Evolutionary conservation across 2,113 vertebrate species (phyloP).

Genomic region (Perccottus glenii): DNA sequence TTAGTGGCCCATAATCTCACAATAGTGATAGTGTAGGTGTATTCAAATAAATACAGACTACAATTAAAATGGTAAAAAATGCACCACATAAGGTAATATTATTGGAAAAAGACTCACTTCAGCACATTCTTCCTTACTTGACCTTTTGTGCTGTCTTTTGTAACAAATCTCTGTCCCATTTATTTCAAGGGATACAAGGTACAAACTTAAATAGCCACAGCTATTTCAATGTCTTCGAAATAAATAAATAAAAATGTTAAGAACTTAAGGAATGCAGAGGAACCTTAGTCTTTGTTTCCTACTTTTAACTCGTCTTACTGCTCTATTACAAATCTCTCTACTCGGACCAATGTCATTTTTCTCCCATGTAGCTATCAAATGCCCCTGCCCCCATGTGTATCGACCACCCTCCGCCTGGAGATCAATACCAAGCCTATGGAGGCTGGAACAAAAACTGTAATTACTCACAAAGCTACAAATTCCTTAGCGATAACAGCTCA

Average conservation of each 20-base stretch:
- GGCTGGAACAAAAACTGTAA: conserved; percentile 78
- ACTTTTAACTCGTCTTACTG: conserved; percentile 69
- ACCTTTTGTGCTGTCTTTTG: too few species aligned
- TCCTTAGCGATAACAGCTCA: conserved; percentile 70
- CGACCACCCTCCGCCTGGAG: conserved; percentile 68
- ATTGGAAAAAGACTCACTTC: too few species aligned
- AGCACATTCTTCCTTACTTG: too few species aligned
- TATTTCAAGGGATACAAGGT: background rate
- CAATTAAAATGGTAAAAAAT: too few species aligned
- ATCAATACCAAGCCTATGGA: conserved; percentile 78
- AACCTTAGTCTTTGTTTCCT: conserved; percentile 55
- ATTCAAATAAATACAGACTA: too few species aligned
- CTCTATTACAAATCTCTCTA: conserved; percentile 71
- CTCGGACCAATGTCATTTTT: conserved; percentile 75
- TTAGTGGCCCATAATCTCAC: too few species aligned
- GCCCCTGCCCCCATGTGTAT: conserved; percentile 72
- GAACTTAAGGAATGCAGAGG: conserved; percentile 20
- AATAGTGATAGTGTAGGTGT: too few species aligned
- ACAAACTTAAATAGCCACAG: background rate
- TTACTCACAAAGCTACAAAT: conserved; percentile 79
- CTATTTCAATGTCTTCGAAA: conserved; percentile 13
- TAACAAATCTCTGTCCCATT: background rate
- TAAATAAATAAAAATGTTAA: conserved; percentile 15
- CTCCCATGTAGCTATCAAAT: conserved; percentile 74
- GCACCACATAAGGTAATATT: too few species aligned